A percentile compares a stretch with the other conserved stretches of the same genome.
Conservation (phyloP, 1,140 invertebrate genomes). For the Drosophila novamexicana region DNA sequence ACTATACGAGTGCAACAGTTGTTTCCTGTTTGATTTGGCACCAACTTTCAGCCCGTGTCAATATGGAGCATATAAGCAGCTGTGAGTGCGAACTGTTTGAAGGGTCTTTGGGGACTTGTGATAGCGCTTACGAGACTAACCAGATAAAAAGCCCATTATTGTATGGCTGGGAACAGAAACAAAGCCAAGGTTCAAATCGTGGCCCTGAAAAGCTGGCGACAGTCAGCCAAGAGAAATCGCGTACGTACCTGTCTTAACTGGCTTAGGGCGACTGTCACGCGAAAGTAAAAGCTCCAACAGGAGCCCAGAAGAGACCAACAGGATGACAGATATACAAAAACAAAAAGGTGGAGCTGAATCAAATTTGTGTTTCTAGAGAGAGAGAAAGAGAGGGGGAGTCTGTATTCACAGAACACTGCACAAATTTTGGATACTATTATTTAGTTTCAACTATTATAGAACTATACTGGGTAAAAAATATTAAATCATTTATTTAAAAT, state of each 20-base stretch:
- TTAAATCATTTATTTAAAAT: too few species aligned
- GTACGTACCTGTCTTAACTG: conserved; percentile 31
- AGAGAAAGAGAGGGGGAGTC: too few species aligned
- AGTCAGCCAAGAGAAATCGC: background rate
- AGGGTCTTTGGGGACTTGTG: conserved; percentile 8
- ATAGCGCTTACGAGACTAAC: background rate
- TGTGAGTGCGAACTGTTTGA: conserved; percentile 1
- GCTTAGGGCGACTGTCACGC: conserved; percentile 39
- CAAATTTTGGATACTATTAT: too few species aligned
- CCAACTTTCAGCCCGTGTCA: background rate
- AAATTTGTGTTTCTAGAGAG: conserved; percentile 1
- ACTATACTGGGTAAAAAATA: too few species aligned
- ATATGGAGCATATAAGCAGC: background rate
- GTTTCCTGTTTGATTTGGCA: too few species aligned
- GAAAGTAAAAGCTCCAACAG: background rate
- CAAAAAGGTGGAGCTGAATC: background rate
- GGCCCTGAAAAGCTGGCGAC: background rate
- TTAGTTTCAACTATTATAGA: too few species aligned
- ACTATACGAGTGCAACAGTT: too few species aligned
- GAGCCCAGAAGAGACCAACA: background rate
- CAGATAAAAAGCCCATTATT: conserved; percentile 26
- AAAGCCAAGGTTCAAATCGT: conserved; percentile 17
- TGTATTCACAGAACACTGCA: too few species aligned
- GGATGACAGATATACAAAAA: background rate
- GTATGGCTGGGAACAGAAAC: conserved; percentile 25